Percentiles rank a stretch among this genome's conserved stretches.
Conservation (phyloP, 2,113 vertebrate species). For the Nyctibius bracteatus region DNA sequence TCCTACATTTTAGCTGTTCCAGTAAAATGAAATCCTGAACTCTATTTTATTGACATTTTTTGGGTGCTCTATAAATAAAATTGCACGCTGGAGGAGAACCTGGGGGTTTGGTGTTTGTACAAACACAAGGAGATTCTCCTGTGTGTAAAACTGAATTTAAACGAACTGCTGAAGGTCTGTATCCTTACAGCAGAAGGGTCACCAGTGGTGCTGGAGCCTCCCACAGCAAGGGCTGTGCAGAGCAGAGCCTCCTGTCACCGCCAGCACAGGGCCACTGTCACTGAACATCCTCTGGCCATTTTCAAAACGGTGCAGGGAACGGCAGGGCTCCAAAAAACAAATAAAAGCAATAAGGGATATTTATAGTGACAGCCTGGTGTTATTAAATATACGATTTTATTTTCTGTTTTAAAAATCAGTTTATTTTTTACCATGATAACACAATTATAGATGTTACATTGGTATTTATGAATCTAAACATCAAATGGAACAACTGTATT, state of each 20-base stretch:
- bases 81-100: not conserved
- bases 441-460: not conserved
- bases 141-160: not conserved
- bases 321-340: not conserved
- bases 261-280: fast-evolving
- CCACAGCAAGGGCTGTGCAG: not conserved
- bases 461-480: not conserved
- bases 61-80: not conserved
- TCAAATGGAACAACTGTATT: not conserved
- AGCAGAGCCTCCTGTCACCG: not conserved
- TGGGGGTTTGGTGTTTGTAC: not conserved
- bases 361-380: not conserved
- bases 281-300: not conserved
- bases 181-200: not conserved
- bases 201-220: not conserved
- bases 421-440: not conserved
- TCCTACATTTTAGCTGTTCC: not conserved
- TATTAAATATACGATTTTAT: not conserved
- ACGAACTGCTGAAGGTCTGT: fast-evolving
- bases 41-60: not conserved
- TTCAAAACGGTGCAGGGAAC: not conserved
- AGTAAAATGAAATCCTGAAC: not conserved
- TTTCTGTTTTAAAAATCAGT: not conserved
- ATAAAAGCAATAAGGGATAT: not conserved
- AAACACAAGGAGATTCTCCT: not conserved